Evolutionary conservation across 2,797 vertebrate species (phyloP).

Genomic region (Acipenser ruthenus): DNA sequence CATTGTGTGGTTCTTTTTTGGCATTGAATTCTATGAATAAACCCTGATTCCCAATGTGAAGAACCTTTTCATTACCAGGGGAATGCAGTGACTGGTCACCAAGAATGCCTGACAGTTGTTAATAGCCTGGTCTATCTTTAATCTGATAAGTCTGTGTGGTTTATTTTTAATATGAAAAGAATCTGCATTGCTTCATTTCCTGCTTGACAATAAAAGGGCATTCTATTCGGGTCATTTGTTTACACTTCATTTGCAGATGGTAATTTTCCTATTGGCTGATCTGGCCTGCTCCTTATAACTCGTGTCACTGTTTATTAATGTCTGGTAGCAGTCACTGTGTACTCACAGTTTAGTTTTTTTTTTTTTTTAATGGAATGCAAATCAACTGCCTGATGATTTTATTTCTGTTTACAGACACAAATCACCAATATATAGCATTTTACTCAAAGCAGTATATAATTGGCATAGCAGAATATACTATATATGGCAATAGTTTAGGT

Average conservation of each 20-base stretch:
- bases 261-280: slow-evolving; percentile 1
- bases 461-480: neutral
- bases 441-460: neutral
- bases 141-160: neutral
- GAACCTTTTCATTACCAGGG: neutral
- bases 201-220: slow-evolving; percentile 5
- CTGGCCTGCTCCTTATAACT: neutral
- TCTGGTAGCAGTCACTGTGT: neutral
- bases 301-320: neutral
- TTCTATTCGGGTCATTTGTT: neutral
- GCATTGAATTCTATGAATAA: neutral
- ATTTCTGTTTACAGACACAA: too few species aligned
- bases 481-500: neutral
- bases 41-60: neutral
- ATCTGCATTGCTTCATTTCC: neutral
- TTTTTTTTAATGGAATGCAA: neutral
- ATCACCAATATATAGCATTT: neutral
- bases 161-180: slow-evolving; percentile 1
- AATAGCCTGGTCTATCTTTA: neutral
- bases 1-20: neutral
- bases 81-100: neutral
- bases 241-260: slow-evolving; percentile 1
- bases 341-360: neutral
- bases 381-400: neutral
- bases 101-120: neutral